A percentile compares a stretch with the other conserved stretches of the same genome.
Conservation (phyloP, 2,113 vertebrate genomes). For the Gasterosteus nipponicus region DNA sequence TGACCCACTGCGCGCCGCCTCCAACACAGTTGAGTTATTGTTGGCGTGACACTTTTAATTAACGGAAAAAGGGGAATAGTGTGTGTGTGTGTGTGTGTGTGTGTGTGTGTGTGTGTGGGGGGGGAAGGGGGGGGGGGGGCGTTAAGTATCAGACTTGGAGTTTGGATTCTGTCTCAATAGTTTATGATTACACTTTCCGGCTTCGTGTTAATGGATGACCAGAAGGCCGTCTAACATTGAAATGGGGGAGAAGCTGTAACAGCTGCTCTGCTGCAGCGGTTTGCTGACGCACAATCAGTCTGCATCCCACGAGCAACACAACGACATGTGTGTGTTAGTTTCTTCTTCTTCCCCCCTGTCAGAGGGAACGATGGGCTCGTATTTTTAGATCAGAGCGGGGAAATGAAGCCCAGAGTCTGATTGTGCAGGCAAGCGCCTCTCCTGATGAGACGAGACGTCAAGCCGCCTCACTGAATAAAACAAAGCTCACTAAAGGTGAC, state of each 20-base stretch:
- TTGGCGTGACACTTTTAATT: slow-evolving; percentile 65
- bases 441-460: slow-evolving; percentile 70
- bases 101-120: too few species aligned
- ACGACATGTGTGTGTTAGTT: too few species aligned
- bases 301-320: too few species aligned
- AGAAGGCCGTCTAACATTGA: slow-evolving; percentile 5
- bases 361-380: slow-evolving; percentile 35
- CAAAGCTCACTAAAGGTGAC: slow-evolving; percentile 36
- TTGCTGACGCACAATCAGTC: too few species aligned
- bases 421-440: slow-evolving; percentile 56
- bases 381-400: slow-evolving; percentile 77
- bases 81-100: background rate
- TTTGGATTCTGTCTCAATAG: slow-evolving; percentile 28
- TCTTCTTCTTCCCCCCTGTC: slow-evolving; percentile 1
- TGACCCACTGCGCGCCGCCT: slow-evolving; percentile 51
- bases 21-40: slow-evolving; percentile 56
- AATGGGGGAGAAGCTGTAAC: background rate
- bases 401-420: slow-evolving; percentile 54
- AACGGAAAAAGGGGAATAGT: slow-evolving; percentile 52
- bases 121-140: background rate
- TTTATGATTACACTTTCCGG: slow-evolving; percentile 29
- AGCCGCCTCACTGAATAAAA: slow-evolving; percentile 72
- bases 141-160: slow-evolving; percentile 7
- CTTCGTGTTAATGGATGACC: slow-evolving; percentile 9
- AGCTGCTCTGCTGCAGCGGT: background rate